Evolutionary conservation across 1,140 invertebrate genomes (phyloP).

Genomic region (Rhynchophorus ferrugineus): DNA sequence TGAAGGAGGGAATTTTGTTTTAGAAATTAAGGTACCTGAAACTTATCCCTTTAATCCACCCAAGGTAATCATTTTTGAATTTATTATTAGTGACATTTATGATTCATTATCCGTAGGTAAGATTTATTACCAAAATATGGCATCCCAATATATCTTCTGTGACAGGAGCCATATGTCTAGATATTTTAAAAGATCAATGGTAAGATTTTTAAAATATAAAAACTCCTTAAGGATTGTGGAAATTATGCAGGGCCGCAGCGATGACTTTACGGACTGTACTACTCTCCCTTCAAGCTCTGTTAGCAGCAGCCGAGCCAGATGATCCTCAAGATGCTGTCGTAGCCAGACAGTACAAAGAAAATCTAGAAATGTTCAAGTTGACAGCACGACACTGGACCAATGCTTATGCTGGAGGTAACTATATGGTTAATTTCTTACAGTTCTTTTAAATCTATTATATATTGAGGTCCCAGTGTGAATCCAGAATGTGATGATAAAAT

Average conservation of each 20-base stretch:
- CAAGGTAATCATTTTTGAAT: conserved; percentile 57
- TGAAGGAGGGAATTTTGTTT: conserved; percentile 85
- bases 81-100: conserved; percentile 1
- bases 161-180: conserved; percentile 97
- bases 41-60: conserved; percentile 99
- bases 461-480: conserved; percentile 59
- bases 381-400: conserved; percentile 95
- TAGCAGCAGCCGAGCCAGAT: conserved; percentile 91
- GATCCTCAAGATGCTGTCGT: conserved; percentile 97
- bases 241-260: conserved; percentile 79
- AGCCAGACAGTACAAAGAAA: conserved; percentile 90
- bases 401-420: conserved; percentile 78
- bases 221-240: background rate
- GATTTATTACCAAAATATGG: conserved; percentile 98
- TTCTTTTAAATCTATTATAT: background rate
- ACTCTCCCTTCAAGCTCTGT: conserved; percentile 83
- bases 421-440: conserved; percentile 13
- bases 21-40: conserved; percentile 97
- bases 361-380: conserved; percentile 73
- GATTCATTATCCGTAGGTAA: conserved; percentile 51
- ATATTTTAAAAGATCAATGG: conserved; percentile 99
- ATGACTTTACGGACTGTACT: conserved; percentile 96
- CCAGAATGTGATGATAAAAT: conserved; percentile 76
- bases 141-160: conserved; percentile 99
- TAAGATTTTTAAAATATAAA: conserved; percentile 38